A percentile compares a stretch with the other conserved stretches of the same genome.
Conservation (phyloP, 2,888 invertebrate species). For the Lepidochrysops patricia region DNA sequence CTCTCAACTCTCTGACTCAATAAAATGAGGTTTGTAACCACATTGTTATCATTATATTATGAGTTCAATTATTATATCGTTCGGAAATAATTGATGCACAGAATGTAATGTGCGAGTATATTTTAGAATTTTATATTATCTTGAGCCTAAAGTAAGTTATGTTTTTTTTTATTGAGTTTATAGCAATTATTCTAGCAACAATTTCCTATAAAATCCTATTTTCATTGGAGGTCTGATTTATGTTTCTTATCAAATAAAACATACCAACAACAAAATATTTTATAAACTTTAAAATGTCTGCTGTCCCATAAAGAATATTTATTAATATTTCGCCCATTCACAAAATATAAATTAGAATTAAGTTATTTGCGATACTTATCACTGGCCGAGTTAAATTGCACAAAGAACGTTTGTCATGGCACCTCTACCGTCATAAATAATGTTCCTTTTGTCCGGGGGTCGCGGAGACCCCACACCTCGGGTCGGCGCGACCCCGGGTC, state of each 20-base stretch:
- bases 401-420: constrained; percentile 22
- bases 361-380: constrained; percentile 4
- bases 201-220: no score
- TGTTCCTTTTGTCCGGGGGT: constrained; percentile 18
- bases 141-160: no score
- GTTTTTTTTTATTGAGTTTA: no score
- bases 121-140: neutral
- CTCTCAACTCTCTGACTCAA: neutral
- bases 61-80: no score
- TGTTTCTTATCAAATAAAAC: no score
- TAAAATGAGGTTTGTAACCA: neutral
- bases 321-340: neutral
- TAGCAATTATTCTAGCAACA: no score
- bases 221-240: no score
- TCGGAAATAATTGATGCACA: no score
- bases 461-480: neutral
- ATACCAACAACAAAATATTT: no score
- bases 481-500: neutral
- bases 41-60: neutral
- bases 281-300: no score
- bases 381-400: constrained; percentile 13
- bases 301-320: neutral
- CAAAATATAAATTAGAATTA: neutral
- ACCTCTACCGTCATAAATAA: constrained; percentile 25
- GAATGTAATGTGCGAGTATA: no score